Base-by-base conservation (phyloP, 1,140 invertebrate species). In the Phthorimaea operculella region DNA sequence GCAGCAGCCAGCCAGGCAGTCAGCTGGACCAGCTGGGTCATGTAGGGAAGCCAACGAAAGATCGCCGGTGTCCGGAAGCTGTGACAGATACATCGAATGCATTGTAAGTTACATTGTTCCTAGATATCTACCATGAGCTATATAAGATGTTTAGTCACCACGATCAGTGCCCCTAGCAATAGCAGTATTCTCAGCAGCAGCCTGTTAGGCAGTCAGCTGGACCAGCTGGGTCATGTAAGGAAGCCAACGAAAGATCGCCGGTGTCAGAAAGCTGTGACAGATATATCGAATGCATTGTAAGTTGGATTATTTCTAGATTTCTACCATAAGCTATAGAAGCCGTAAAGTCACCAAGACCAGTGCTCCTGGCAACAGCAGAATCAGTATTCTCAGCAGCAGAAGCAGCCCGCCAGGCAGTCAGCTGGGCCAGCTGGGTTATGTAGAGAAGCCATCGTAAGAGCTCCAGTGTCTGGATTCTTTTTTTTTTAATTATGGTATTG, bases 231-330 rank as follows among this genome's bases (percentile, higher is more conserved):
- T 59, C 72, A 0, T 94, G 93, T 63, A 89, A 88, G 10, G 88
- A 90, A 58, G 88, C 86, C 52, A 92, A 93, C 58, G 92, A 92
- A 51, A 87, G 91, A 33, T 93, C 89, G 64, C 83, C 92, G 0
- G 87, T 92, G 3, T 68, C 88, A 0, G 87, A 87, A 9, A 92
- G 93, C 67, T 95, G 94, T 72, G 94, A 96, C 64, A 89, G 88
- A 67, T 89, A 89, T 59, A 83, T 88, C 16, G 88, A 89, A 74
- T 89, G 88, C 68, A 74, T 85, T 62, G 86, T 87, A 69, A 85
- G 77, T 74, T 36, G 48, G n/a, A n/a, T n/a, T n/a, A n/a, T n/a
- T n/a, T n/a, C n/a, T n/a, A n/a, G n/a, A n/a, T n/a, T n/a, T n/a
- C n/a, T n/a, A n/a, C n/a, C n/a, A n/a, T n/a, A n/a, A n/a, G n/a